phyloP scores from a whole-genome alignment of 2,113 vertebrate species.

The Morone chrysops region DNA sequence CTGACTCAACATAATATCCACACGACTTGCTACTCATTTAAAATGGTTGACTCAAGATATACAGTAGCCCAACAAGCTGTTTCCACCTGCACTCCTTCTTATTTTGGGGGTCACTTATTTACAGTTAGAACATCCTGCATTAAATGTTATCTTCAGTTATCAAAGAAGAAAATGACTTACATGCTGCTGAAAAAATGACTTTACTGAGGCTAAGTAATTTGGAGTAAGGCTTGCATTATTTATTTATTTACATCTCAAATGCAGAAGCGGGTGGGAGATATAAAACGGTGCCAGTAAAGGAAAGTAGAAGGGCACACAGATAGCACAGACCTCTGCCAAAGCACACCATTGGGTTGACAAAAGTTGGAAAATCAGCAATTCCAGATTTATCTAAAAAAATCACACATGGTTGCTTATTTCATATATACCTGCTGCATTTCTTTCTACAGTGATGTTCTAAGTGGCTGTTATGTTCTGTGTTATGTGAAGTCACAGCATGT shows the following conservation, averaged over 20 bases:
- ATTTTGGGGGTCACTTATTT: slow-evolving; percentile 21
- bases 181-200: neutral
- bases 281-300: neutral
- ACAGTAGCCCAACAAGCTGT: slow-evolving; percentile 32
- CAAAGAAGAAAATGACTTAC: neutral
- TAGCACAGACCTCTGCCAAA: too few relatives aligned
- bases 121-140: neutral
- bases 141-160: neutral
- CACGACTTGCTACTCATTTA: slow-evolving; percentile 52
- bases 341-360: too few relatives aligned
- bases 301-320: too few relatives aligned
- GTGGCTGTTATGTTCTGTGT: too few relatives aligned
- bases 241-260: neutral
- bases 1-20: slow-evolving; percentile 72
- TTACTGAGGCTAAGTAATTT: neutral
- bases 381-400: too few relatives aligned
- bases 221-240: neutral
- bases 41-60: slow-evolving; percentile 54
- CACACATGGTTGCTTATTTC: too few relatives aligned
- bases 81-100: slow-evolving; percentile 19
- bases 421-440: too few relatives aligned
- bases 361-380: too few relatives aligned
- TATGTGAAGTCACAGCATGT: too few relatives aligned
- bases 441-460: too few relatives aligned
- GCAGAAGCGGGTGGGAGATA: neutral